Base-by-base conservation (phyloP, 2,113 vertebrate genomes). In the Seriola quinqueradiata region DNA sequence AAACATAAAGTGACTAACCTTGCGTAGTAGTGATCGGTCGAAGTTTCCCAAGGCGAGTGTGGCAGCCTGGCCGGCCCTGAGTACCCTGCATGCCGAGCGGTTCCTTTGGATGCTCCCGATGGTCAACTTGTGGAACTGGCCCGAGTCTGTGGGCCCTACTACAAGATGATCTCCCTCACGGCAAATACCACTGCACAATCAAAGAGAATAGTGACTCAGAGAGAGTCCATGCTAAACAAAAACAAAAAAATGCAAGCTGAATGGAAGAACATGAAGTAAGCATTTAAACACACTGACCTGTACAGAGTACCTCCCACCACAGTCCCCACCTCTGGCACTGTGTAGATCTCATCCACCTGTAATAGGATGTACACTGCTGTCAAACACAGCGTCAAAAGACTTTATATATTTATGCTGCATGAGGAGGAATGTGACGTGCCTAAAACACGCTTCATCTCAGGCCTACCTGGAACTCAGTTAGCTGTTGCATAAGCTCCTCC, bases 331-430 rank as follows among this genome's bases (percentile, higher is more conserved):
- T 99, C 98, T 75, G 98, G 98, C 65, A 99, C 98, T 0, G 98
- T 97, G 87, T 99, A 99, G 93, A 99, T 99, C 95, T 99, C 98
- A 96, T 99, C 98, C 28, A 99, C 97, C 98, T 99, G 91, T 38
- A 91, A 74, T 13, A 87, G 23, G n/a, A 78, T 75, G 11, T 70
- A 74, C 34, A 17, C 11, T 10, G n/a, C 34, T 60, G 10, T 81
- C n/a, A 87, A 32, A 28, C 16, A 48, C 4, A 50, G 9, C 2
- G 66, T 46, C 25, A 32, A 21, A 69, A 32, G n/a, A 23, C 42
- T 34, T 46, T 16, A 7, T 44, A 16, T 50, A 46, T 58, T 25
- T 57, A 69, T 36, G 34, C 38, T 34, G 21, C 7, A 23, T 38
- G n/a, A 69, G 6, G 19, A 57, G 19, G 16, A 48, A 14, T 34